These are phyloP conservation scores for Martes martes DNA, from an alignment of 2,113 vertebrate species.

Conservation along the genomic window DNA sequence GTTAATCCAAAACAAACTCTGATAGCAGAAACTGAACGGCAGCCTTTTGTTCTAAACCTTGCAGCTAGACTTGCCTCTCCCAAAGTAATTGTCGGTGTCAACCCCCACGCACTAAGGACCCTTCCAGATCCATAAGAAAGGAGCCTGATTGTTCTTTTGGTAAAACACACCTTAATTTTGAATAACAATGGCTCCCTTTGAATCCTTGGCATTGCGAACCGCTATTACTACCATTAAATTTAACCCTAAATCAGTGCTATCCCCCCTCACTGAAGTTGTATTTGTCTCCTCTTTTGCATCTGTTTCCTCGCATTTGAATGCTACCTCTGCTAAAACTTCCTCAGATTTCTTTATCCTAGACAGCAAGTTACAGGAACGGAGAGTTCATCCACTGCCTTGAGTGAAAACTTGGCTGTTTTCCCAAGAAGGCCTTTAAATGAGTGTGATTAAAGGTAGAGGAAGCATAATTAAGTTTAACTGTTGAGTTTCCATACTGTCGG, in stretches of 20 bases:
- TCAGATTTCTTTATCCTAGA: not conserved
- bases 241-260: not conserved
- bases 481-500: not conserved
- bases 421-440: not conserved
- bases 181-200: not conserved
- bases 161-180: not conserved
- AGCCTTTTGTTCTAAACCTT: not conserved
- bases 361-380: not conserved
- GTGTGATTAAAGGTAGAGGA: not conserved
- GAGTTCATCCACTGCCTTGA: not conserved
- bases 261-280: not conserved
- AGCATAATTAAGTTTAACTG: not conserved
- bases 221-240: not conserved
- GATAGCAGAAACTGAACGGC: not conserved
- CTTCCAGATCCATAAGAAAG: not conserved
- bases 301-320: not conserved
- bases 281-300: not conserved
- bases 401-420: not conserved
- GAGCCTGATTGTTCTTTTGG: not conserved
- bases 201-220: not conserved
- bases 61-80: not conserved
- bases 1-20: not conserved
- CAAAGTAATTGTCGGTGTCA: not conserved
- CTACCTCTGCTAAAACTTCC: not conserved
- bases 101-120: not conserved